Percentiles rank a stretch among this genome's conserved stretches.
Conservation (phyloP, 2,797 vertebrate genomes). For the Uromys caudimaculatus region DNA sequence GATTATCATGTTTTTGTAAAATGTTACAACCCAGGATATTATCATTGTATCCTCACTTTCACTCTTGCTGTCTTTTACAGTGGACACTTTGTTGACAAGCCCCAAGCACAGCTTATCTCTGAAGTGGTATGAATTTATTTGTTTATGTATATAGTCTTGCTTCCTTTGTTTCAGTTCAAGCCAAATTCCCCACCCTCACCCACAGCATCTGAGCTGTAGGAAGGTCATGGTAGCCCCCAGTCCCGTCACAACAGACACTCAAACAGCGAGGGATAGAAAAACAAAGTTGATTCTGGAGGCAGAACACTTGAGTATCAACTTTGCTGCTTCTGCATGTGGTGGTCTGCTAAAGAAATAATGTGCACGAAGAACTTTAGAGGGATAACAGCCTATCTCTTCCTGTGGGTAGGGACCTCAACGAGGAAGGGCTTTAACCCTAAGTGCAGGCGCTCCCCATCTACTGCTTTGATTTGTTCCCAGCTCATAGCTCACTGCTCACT, state of each 20-base stretch:
- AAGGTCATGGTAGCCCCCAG: neutral
- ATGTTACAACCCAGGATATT: neutral
- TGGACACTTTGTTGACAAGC: neutral
- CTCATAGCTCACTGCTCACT: conserved; percentile 2
- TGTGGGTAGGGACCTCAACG: neutral
- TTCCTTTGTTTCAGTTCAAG: conserved; percentile 40
- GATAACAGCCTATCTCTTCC: neutral
- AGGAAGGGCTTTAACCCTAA: neutral
- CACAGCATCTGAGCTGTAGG: neutral
- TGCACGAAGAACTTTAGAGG: neutral
- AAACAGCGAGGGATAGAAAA: neutral
- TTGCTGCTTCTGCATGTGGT: neutral
- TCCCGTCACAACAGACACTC: neutral
- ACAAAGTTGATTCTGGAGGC: neutral
- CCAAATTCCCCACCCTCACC: no score
- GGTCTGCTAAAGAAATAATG: neutral
- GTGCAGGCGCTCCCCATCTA: neutral
- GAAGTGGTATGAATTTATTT: neutral
- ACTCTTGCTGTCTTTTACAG: neutral
- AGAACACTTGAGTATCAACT: conserved; percentile 17
- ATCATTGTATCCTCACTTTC: conserved; percentile 2
- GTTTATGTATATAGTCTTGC: neutral
- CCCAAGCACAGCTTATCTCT: neutral
- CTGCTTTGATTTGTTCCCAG: neutral
- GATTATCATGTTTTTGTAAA: neutral